Conservation (phyloP, 2,113 vertebrate species). For the Lagopus leucura region DNA sequence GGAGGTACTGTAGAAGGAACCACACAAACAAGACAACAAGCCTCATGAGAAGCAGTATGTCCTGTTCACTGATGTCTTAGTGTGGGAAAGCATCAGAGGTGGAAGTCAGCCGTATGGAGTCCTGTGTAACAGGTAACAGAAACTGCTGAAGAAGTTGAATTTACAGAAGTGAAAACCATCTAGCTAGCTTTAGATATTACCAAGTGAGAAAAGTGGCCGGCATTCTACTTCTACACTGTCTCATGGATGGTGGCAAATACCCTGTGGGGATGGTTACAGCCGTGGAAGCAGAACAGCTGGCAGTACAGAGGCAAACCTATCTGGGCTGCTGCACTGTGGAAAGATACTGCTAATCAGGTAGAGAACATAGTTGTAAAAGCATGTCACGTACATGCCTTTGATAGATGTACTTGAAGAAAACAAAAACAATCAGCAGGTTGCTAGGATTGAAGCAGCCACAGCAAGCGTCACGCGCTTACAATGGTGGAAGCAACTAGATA, state of each 20-base stretch:
- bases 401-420: too few species aligned
- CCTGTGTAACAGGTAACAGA: background rate
- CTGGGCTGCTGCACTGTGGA: too few species aligned
- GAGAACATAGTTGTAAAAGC: too few species aligned
- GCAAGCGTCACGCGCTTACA: background rate
- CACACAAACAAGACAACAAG: background rate
- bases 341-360: too few species aligned
- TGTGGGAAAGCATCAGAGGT: background rate
- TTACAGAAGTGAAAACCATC: background rate
- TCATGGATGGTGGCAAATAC: background rate
- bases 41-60: background rate
- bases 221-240: background rate
- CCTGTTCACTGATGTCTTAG: background rate
- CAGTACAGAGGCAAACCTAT: too few species aligned
- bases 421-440: background rate
- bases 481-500: background rate
- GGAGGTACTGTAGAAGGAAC: background rate
- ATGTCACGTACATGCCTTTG: too few species aligned
- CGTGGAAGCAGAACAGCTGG: background rate
- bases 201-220: background rate
- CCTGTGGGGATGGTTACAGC: background rate
- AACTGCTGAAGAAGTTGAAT: background rate
- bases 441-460: background rate
- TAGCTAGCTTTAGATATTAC: background rate
- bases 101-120: background rate